Conservation (phyloP, 35 echinoderm and acorn worm species). For the Stichopus chloronotus region DNA sequence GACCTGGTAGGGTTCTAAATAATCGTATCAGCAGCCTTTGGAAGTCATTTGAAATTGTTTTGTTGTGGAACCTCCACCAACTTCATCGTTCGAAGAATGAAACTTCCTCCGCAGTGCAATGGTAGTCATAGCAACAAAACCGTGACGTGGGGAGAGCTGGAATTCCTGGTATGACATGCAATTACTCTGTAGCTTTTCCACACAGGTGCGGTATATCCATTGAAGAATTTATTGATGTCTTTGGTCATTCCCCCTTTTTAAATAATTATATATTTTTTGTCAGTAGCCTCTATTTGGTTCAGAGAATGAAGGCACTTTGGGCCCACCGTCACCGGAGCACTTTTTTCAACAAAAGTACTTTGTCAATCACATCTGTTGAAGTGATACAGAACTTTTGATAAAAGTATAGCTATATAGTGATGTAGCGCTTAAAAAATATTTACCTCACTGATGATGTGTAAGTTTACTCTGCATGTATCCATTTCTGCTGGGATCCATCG, state of each 20-base stretch:
- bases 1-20: neutral
- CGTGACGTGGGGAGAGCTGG: neutral
- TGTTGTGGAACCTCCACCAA: neutral
- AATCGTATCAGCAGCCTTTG: neutral
- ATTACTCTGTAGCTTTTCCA: neutral
- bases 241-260: neutral
- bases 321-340: no score
- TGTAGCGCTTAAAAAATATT: no score
- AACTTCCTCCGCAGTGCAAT: neutral
- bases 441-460: no score
- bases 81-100: neutral
- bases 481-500: no score
- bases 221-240: neutral
- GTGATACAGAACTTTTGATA: no score
- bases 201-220: neutral
- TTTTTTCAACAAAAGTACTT: no score
- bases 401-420: no score
- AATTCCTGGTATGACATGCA: conserved; percentile 23
- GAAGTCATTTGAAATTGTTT: conserved; percentile 5
- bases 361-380: no score
- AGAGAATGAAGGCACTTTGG: neutral
- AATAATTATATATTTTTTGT: no score
- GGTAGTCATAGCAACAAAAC: neutral
- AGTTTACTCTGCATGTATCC: no score
- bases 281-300: no score